Conservation (phyloP, 2,797 vertebrate genomes). For the Sebastiscus albofasciatus region DNA sequence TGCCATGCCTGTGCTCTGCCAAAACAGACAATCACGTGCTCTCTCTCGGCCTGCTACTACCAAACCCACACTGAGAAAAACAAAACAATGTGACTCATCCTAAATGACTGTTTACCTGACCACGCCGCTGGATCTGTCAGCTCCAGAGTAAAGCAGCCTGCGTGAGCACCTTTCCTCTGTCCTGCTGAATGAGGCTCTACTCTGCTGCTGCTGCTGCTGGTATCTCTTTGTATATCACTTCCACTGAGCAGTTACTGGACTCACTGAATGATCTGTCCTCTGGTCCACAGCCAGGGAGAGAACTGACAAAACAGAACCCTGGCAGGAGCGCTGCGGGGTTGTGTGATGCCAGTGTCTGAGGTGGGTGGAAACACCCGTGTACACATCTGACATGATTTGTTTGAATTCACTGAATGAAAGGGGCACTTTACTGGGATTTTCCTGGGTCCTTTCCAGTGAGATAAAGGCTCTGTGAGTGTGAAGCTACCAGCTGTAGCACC, state of each 20-base stretch:
- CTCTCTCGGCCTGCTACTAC: slow-evolving; percentile 53
- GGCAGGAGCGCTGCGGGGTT: slow-evolving; percentile 16
- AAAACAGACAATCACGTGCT: slow-evolving; percentile 65
- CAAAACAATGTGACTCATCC: slow-evolving; percentile 79
- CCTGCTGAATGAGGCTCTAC: slow-evolving; percentile 16
- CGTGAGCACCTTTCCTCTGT: slow-evolving; percentile 15
- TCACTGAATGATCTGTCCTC: slow-evolving; percentile 63
- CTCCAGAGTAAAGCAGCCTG: slow-evolving; percentile 31
- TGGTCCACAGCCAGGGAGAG: slow-evolving; percentile 56
- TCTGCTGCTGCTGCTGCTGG: background rate
- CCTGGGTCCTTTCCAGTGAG: slow-evolving; percentile 46
- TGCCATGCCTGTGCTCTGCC: slow-evolving; percentile 48
- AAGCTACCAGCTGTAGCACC: slow-evolving; percentile 17
- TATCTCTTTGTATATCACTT: slow-evolving; percentile 28
- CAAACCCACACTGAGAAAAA: slow-evolving; percentile 45
- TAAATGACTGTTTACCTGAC: slow-evolving; percentile 79
- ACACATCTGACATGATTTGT: slow-evolving; percentile 50
- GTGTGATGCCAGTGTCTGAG: slow-evolving; percentile 41
- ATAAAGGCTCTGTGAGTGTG: slow-evolving; percentile 37
- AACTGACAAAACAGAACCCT: slow-evolving; percentile 60
- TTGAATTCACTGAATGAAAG: slow-evolving; percentile 55
- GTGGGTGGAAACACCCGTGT: slow-evolving; percentile 44
- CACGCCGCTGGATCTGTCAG: slow-evolving; percentile 58
- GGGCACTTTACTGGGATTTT: slow-evolving; percentile 52
- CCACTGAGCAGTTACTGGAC: slow-evolving; percentile 24